These are phyloP conservation scores for Oreortyx pictus DNA, from an alignment of 2,797 vertebrate genomes.

Conservation along the genomic window DNA sequence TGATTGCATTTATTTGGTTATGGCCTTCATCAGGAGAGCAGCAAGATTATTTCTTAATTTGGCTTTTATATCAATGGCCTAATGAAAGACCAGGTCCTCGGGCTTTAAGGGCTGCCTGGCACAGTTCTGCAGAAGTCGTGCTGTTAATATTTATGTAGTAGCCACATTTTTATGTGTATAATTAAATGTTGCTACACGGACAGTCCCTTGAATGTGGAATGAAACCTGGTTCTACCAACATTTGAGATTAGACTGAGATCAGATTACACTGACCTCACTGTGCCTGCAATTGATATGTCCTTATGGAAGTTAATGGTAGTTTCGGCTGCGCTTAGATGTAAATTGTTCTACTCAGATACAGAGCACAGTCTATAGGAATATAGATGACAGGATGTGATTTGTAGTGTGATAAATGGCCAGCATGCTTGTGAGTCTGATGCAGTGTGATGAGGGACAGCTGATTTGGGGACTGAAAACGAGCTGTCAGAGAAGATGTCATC, in stretches of 20 bases:
- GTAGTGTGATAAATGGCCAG: background rate
- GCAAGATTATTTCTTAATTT: background rate
- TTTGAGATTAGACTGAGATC: background rate
- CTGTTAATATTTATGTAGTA: background rate
- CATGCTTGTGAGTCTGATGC: background rate
- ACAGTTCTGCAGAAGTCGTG: background rate
- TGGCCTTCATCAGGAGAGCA: background rate
- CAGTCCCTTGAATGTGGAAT: background rate
- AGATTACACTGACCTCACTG: background rate
- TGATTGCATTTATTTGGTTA: background rate
- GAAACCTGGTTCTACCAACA: background rate
- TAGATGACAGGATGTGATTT: background rate
- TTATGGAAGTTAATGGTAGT: background rate
- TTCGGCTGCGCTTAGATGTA: background rate
- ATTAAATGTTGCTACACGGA: background rate
- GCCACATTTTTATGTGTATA: background rate
- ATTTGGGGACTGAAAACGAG: conserved; percentile 17
- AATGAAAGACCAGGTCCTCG: background rate
- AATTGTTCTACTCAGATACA: background rate
- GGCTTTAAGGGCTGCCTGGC: background rate
- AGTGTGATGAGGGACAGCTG: background rate
- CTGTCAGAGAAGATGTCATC: background rate
- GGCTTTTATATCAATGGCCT: background rate
- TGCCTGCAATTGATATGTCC: background rate
- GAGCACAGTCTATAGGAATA: background rate